phyloP scores from a whole-genome alignment of 2,888 invertebrate genomes.

The Lysandra coridon region DNA sequence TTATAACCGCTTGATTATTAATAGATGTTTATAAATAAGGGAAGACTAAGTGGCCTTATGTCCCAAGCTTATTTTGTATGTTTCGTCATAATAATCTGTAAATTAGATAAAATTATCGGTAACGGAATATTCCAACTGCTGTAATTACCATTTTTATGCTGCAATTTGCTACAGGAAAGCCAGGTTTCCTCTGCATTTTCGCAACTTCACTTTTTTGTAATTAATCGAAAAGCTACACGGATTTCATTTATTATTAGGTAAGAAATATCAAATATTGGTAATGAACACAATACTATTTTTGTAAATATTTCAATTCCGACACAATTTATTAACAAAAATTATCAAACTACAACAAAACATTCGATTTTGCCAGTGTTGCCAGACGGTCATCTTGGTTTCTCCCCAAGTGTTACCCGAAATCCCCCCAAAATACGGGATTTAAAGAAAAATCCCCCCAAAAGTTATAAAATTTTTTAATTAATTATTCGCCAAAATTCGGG shows the following conservation, averaged over 20 bases:
- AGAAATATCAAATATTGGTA: neutral
- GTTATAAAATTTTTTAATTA: too few species aligned
- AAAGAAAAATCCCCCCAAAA: too few species aligned
- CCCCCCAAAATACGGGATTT: too few species aligned
- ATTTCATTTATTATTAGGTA: neutral
- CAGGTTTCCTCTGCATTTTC: slow-evolving; percentile 71
- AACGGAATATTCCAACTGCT: neutral
- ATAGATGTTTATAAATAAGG: neutral
- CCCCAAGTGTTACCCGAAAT: too few species aligned
- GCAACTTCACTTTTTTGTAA: slow-evolving; percentile 29
- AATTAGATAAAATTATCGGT: neutral
- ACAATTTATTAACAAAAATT: neutral
- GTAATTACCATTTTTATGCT: slow-evolving; percentile 70
- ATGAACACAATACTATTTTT: neutral
- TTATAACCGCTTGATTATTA: neutral
- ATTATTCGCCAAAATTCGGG: too few species aligned
- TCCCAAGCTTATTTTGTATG: neutral
- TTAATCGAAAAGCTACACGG: neutral
- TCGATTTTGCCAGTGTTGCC: neutral
- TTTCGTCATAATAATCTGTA: neutral
- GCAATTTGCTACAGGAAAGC: slow-evolving; percentile 68
- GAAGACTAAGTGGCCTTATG: neutral
- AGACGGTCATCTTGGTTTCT: too few species aligned
- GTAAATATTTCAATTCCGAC: neutral
- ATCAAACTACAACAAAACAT: neutral